Conservation (phyloP, 2,113 vertebrate genomes). For the Sceloporus undulatus region DNA sequence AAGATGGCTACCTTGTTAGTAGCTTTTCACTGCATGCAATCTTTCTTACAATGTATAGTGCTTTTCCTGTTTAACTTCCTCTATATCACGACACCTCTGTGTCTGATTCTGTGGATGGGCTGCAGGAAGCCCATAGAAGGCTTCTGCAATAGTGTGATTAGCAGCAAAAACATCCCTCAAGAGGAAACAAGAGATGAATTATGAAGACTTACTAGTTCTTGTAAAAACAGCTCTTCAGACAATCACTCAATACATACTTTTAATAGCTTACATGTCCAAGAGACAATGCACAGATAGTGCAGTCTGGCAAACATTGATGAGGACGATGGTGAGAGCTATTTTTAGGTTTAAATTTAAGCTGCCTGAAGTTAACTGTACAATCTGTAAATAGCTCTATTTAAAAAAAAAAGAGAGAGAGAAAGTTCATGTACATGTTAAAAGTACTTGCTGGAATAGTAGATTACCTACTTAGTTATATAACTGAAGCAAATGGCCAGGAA, state of each 20-base stretch:
- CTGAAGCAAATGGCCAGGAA: no score
- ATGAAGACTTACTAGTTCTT: background rate
- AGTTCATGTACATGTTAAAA: background rate
- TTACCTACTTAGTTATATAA: no score
- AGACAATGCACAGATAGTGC: slow-evolving; percentile 4
- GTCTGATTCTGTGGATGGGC: slow-evolving; percentile 23
- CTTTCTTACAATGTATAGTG: slow-evolving; percentile 36
- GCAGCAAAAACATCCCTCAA: slow-evolving; percentile 19
- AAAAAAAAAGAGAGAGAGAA: background rate
- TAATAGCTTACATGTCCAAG: background rate
- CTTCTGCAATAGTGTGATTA: slow-evolving; percentile 8
- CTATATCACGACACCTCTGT: slow-evolving; percentile 20
- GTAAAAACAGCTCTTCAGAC: background rate
- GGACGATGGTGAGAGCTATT: slow-evolving; percentile 7
- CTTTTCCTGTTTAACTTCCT: slow-evolving; percentile 26
- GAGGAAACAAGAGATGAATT: slow-evolving; percentile 1
- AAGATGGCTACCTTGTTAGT: slow-evolving; percentile 37
- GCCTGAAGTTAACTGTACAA: background rate
- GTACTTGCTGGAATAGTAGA: no score
- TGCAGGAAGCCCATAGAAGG: slow-evolving; percentile 40
- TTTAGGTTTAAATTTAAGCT: slow-evolving; percentile 5
- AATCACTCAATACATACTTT: background rate
- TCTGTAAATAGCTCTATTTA: slow-evolving; percentile 17
- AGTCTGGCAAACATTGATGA: background rate
- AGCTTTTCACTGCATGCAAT: background rate